phyloP scores from a whole-genome alignment of 2,888 invertebrate species.

The Thumatha senex region DNA sequence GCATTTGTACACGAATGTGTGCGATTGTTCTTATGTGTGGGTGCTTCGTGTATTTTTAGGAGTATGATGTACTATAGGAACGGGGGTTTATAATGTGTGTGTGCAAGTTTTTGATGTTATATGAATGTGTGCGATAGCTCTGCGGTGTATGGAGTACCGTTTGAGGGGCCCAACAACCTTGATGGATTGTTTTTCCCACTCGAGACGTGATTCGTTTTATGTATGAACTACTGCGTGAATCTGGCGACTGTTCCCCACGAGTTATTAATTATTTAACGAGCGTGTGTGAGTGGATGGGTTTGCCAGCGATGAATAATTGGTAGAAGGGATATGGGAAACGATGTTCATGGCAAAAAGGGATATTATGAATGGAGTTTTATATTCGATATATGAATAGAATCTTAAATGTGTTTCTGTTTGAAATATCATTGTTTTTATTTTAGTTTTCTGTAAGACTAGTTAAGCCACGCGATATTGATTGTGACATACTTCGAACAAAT shows the following conservation, averaged over 20 bases:
- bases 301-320: slow-evolving; percentile 26
- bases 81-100: slow-evolving; percentile 11
- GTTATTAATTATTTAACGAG: slow-evolving; percentile 40
- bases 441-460: not conserved
- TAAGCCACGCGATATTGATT: not conserved
- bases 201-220: slow-evolving; percentile 50
- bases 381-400: not conserved
- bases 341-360: slow-evolving; percentile 4
- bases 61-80: slow-evolving; percentile 18
- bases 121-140: slow-evolving; percentile 19
- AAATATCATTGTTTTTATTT: too few species aligned
- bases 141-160: slow-evolving; percentile 49
- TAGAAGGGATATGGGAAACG: slow-evolving; percentile 10
- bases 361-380: not conserved
- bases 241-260: slow-evolving; percentile 30
- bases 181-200: slow-evolving; percentile 58
- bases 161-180: slow-evolving; percentile 47
- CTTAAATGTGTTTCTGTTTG: not conserved
- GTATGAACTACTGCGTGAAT: slow-evolving; percentile 41
- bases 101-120: slow-evolving; percentile 19
- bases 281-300: slow-evolving; percentile 11
- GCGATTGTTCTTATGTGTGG: slow-evolving; percentile 24
- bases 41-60: slow-evolving; percentile 25
- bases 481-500: too few species aligned
- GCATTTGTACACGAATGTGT: slow-evolving; percentile 16